Evolutionary conservation across 2,113 vertebrate species (phyloP), one percentile per base, ranked within the genome.

Genomic region (Erpornis zantholeuca): DNA sequence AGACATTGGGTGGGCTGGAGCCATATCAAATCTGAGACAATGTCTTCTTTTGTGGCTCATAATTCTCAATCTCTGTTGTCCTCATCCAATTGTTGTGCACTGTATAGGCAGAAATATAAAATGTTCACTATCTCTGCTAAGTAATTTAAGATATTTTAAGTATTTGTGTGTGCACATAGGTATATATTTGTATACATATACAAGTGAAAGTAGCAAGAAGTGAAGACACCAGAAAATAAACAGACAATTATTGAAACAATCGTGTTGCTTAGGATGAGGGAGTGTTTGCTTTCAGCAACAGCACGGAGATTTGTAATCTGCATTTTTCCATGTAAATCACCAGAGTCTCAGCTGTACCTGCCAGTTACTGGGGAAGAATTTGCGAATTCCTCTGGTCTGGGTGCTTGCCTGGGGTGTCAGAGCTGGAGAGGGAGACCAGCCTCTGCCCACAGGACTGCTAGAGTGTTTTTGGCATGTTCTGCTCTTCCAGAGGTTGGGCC

Each of bases 21-120:
- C 2, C 0, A 2, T 79, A n/a, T 83, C 35, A 29, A 70, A 1
- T 15, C 20, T 29, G 42, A 91, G 52, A 29, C 0, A 2, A 7
- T 19, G 9, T 11, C 5, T 71, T 92, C 24, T 49, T 56, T n/a
- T 2, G 9, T 52, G 44, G 22, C 17, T 61, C 12, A 4, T 31
- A 81, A 29, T 57, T 77, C 65, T 50, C 60, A 40, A 45, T 59
- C 28, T 27, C 50, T 77, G 9, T 31, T 83, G n/a, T 68, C 44
- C 35, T 35, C 24, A 44, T 69, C 35, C n/a, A 8, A 15, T 45
- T 44, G 27, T 50, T 6, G 0, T 47, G 56, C 18, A 29, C 49
- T 68, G 12, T 31, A 20, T 44, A 86, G 57, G 35, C 40, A 81
- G 44, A 50, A 84, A 69, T 57, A 47, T 13, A 23, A 44, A 59